Conservation (phyloP, 2,797 vertebrate species). For the Erpetoichthys calabaricus region DNA sequence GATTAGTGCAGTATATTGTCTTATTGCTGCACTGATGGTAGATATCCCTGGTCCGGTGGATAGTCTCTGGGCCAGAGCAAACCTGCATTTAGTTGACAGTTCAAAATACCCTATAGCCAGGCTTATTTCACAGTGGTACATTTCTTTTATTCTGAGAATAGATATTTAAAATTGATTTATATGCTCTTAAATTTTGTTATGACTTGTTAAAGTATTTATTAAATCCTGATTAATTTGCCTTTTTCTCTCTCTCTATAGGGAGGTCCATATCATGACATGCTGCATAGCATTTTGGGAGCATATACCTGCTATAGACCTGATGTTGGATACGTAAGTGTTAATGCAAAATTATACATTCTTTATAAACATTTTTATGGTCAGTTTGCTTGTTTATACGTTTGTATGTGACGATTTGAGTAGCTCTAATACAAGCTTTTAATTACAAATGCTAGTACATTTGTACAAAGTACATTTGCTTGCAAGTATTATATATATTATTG, state of each 20-base stretch:
- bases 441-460: no score
- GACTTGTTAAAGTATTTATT: background rate
- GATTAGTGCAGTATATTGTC: no score
- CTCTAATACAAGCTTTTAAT: background rate
- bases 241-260: conserved; percentile 50
- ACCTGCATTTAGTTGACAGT: no score
- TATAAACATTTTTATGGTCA: background rate
- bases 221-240: conserved; percentile 9
- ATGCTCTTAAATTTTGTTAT: background rate
- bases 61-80: no score
- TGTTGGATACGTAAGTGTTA: conserved; percentile 82
- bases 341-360: no score
- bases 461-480: no score
- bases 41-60: no score
- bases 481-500: no score
- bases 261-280: conserved; percentile 80
- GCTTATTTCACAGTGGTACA: conserved; percentile 1
- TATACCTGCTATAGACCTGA: conserved; percentile 95
- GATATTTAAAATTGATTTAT: background rate
- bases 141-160: conserved; percentile 3
- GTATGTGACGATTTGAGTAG: conserved; percentile 2
- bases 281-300: conserved; percentile 92
- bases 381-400: background rate
- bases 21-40: no score
- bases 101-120: no score